These are phyloP conservation scores for Hyaena hyaena DNA, from an alignment of 2,113 vertebrate species.

Conservation along the genomic window DNA sequence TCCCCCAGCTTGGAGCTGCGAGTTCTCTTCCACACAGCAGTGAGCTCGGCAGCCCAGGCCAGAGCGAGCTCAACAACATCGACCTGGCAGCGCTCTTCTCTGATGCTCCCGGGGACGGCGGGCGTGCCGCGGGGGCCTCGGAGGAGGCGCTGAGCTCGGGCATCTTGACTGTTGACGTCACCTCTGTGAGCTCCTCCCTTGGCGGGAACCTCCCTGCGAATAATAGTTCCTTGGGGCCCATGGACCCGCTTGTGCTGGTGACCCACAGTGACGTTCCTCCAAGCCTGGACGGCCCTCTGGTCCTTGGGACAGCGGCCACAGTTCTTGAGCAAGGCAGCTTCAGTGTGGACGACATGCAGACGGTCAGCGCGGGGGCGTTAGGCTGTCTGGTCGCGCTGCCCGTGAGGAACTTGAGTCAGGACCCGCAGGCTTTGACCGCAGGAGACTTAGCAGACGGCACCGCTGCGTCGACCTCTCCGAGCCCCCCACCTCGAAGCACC, in stretches of 20 bases:
- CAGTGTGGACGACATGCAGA: slow-evolving; percentile 92
- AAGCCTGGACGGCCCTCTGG: slow-evolving; percentile 89
- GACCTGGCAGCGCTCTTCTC: slow-evolving; percentile 96
- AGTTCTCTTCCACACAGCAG: slow-evolving; percentile 93
- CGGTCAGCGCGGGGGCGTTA: slow-evolving; percentile 91
- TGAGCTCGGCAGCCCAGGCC: slow-evolving; percentile 91
- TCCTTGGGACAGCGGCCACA: slow-evolving; percentile 84
- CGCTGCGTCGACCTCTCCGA: slow-evolving; percentile 83
- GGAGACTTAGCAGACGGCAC: slow-evolving; percentile 86
- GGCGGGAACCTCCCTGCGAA: slow-evolving; percentile 82
- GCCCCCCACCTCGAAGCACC: slow-evolving; percentile 79
- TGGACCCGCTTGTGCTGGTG: slow-evolving; percentile 94
- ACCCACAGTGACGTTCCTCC: slow-evolving; percentile 88
- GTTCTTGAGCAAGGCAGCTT: slow-evolving; percentile 92
- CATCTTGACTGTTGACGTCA: slow-evolving; percentile 94
- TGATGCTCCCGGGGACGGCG: slow-evolving; percentile 85
- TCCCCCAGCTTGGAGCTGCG: slow-evolving; percentile 92
- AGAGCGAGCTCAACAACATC: slow-evolving; percentile 91
- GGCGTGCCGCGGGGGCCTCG: slow-evolving; percentile 84
- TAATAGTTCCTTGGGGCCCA: slow-evolving; percentile 86
- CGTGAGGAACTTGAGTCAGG: slow-evolving; percentile 86
- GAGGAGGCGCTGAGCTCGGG: slow-evolving; percentile 93
- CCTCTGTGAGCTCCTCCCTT: slow-evolving; percentile 89
- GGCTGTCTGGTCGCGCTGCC: slow-evolving; percentile 90
- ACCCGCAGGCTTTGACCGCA: slow-evolving; percentile 88